phyloP scores from a whole-genome alignment of 1,140 invertebrate genomes.

The Drosophila nebulosa region DNA sequence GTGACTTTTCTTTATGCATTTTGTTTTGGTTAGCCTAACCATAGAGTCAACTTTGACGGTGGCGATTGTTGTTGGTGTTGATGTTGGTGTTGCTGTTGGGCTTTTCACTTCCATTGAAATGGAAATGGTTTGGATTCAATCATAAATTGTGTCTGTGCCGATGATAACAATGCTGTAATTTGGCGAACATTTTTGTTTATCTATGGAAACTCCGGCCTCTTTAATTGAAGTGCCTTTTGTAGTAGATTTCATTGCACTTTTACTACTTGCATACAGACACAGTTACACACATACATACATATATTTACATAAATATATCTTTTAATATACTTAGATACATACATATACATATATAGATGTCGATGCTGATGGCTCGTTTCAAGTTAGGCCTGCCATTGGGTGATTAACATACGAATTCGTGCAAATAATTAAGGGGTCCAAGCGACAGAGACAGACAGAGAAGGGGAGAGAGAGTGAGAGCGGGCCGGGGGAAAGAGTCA shows the following conservation, averaged over 20 bases:
- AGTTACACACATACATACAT: slow-evolving; percentile 13
- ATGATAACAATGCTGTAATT: slow-evolving; percentile 63
- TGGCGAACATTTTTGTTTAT: slow-evolving; percentile 52
- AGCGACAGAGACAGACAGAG: background rate
- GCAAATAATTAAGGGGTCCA: slow-evolving; percentile 56
- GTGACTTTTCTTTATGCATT: slow-evolving; percentile 41
- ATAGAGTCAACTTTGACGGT: background rate
- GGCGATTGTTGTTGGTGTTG: background rate
- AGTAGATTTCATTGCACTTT: slow-evolving; percentile 50
- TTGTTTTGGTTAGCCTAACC: slow-evolving; percentile 5
- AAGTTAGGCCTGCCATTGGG: slow-evolving; percentile 32
- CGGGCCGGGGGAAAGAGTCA: background rate
- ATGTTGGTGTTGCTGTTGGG: slow-evolving; percentile 15
- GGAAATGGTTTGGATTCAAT: slow-evolving; percentile 54
- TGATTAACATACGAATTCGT: slow-evolving; percentile 61
- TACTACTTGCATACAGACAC: slow-evolving; percentile 38
- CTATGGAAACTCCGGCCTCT: slow-evolving; percentile 49
- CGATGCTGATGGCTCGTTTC: slow-evolving; percentile 20
- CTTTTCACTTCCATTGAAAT: slow-evolving; percentile 52
- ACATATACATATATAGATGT: slow-evolving; percentile 35
- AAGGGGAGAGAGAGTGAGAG: background rate
- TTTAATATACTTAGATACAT: slow-evolving; percentile 12
- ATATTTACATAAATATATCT: background rate
- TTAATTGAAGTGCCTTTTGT: slow-evolving; percentile 62
- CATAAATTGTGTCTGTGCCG: slow-evolving; percentile 46